Base-by-base conservation (phyloP, 2,888 invertebrate species). In the Andricus curvator region DNA sequence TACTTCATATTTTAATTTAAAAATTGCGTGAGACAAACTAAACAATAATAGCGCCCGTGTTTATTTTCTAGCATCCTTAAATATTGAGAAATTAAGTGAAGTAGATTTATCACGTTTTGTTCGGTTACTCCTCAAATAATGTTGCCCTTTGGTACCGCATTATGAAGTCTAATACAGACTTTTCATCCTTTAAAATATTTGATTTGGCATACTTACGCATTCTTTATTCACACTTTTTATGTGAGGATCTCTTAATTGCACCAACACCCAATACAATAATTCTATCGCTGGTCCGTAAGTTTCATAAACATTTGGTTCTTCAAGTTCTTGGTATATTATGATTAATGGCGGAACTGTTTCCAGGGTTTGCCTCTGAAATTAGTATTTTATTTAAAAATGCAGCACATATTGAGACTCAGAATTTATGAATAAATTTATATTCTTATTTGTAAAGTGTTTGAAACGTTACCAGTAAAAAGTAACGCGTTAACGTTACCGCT, bases 211-310 rank as follows among this genome's bases (percentile, higher is more conserved):
- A 81, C 93, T 90, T 91, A 95, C 95, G 88, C 94, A 93, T 82
- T 94, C 94, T 64, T 91, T 91, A 48, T 93, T 93, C 51, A 96
- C 90, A 51, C 94, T 94, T 91, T 94, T 95, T 83, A 96, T 92
- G 78, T 92, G 91, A 37, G 96, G 95, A 88, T 96, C 95, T 85
- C 95, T 94, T 88, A 95, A 93, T 87, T 93, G 93, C 78, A 96
- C 93, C 67, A 96, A 93, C 51, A 96, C 94, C 93, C 96, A 96
- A 88, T 95, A 94, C 65, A 96, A 90, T 78, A 97, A 93, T 82
- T 95, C 94, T 79, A 96, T 93, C 4, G 95, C 94, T 80, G 95
- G 94, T 85, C 90, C 88, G 92, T 93, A 90, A 90, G 94, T 88
- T 9, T 90, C 88, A 77, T 92, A 93, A 37, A 89, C 90, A 81